These are phyloP conservation scores for Micrastur ruficollis DNA, from an alignment of 2,797 vertebrate genomes.

Conservation along the genomic window DNA sequence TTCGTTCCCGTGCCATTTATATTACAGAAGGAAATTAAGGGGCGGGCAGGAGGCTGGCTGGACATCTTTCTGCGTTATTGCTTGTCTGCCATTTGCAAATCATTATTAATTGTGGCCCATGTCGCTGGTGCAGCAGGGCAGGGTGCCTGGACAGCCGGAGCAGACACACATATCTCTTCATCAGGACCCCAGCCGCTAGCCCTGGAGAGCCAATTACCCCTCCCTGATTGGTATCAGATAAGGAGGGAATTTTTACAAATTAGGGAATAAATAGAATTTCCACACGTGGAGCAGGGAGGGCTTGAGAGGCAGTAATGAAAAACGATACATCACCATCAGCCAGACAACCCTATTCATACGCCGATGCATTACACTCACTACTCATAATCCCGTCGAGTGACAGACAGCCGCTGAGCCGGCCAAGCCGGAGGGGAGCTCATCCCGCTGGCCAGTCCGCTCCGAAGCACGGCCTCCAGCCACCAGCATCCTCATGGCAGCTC, in stretches of 20 bases:
- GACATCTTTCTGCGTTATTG: constrained; percentile 89
- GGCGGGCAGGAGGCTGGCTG: constrained; percentile 77
- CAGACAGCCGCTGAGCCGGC: constrained; percentile 45
- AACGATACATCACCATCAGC: constrained; percentile 99
- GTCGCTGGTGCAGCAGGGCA: constrained; percentile 78
- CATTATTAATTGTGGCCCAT: constrained; percentile 90
- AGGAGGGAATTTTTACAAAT: constrained; percentile 98
- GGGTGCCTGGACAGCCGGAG: constrained; percentile 77
- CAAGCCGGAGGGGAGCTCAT: neutral
- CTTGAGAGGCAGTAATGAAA: constrained; percentile 98
- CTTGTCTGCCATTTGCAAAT: constrained; percentile 92
- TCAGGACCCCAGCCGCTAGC: constrained; percentile 90
- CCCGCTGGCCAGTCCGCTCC: neutral
- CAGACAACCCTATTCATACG: constrained; percentile 97
- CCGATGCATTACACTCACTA: constrained; percentile 94
- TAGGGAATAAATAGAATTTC: constrained; percentile 99
- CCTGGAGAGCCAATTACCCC: constrained; percentile 96
- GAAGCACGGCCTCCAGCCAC: neutral
- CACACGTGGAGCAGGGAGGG: constrained; percentile 95
- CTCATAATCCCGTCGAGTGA: constrained; percentile 69
- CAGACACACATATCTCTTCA: constrained; percentile 97
- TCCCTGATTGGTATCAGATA: constrained; percentile 97
- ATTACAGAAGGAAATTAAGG: constrained; percentile 85
- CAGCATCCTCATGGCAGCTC: neutral
- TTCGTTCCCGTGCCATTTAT: constrained; percentile 82